Evolutionary conservation across 1,140 invertebrate species (phyloP), one percentile per base, ranked within the genome.

Genomic region (Tetramorium simillimum): DNA sequence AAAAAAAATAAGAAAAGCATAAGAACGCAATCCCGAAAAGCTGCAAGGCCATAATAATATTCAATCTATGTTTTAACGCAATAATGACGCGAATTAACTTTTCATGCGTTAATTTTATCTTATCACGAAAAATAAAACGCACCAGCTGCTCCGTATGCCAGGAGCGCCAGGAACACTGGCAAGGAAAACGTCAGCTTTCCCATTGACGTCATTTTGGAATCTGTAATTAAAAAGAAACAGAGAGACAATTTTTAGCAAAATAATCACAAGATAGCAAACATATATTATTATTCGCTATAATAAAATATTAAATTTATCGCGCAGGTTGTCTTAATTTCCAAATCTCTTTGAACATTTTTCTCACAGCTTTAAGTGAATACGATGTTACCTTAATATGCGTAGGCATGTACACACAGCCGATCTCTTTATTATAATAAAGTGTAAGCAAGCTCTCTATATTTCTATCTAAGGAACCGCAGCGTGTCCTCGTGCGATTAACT

Each of bases 181-280:
- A 93, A 56, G 0, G 63, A 76, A 80, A 91, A 56, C 24, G 82
- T 46, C 53, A 81, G 65, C 75, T 91, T 93, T 67, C 75, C 82
- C 56, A 43, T 49, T 1, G 16, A 37, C 28, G 43, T 73, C 88
- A 90, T 92, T 49, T 65, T 84, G 16, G 24, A 62, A 86, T 33
- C 89, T 91, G 72, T 1, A 76, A 85, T 88, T 24, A n/a, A 0
- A 69, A n/a, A 18, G 4, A 80, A 2, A 69, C 1, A n/a, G 2
- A 51, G 3, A 40, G 21, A 24, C 5, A 12, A 9, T 40, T 12
- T 49, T 62, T 72, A 46, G 3, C 21, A 53, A 69, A 67, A 51
- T 24, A 77, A 77, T 24, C 7, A 12, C 28, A 53, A 65, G 10
- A 49, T 33, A 63, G 62, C 6, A 16, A 78, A 16, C 0, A 21